Percentiles rank a stretch among this genome's conserved stretches.
These are phyloP conservation scores for Harpagoxenus sublaevis DNA, from an alignment of 2,888 invertebrate species.

Conservation along the genomic window DNA sequence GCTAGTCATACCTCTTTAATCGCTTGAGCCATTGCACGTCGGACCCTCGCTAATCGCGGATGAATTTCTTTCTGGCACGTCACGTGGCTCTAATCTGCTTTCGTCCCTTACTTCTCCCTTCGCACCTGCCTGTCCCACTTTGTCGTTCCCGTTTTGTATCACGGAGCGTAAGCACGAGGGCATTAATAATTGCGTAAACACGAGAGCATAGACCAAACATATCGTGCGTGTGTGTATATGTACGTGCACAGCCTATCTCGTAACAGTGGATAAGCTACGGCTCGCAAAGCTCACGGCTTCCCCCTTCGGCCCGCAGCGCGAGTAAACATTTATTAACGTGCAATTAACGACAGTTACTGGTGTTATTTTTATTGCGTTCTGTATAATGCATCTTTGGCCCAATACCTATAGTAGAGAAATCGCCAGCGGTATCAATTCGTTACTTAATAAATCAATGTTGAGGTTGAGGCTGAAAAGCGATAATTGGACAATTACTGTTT, in stretches of 20 bases:
- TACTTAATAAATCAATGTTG: background rate
- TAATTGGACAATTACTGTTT: slow-evolving; percentile 16
- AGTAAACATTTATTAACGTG: slow-evolving; percentile 44
- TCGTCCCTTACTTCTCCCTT: background rate
- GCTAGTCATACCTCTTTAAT: background rate
- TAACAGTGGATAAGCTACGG: slow-evolving; percentile 38
- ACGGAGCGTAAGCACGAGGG: slow-evolving; percentile 39
- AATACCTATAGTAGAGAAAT: background rate
- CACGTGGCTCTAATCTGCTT: slow-evolving; percentile 43
- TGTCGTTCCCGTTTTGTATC: slow-evolving; percentile 49
- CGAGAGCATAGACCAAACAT: slow-evolving; percentile 50
- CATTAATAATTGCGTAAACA: slow-evolving; percentile 57
- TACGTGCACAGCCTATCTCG: slow-evolving; percentile 29
- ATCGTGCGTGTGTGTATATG: background rate
- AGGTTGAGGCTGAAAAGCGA: background rate
- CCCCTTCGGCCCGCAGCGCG: background rate
- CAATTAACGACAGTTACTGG: slow-evolving; percentile 20
- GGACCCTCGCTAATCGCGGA: slow-evolving; percentile 25
- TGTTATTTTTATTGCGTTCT: slow-evolving; percentile 17
- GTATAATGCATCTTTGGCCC: background rate
- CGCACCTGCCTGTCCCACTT: slow-evolving; percentile 18
- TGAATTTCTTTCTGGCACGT: slow-evolving; percentile 39
- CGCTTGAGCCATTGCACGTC: background rate
- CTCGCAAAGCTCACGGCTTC: slow-evolving; percentile 31
- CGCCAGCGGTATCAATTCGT: background rate